Evolutionary conservation across 1,140 invertebrate genomes (phyloP).

Genomic region (Drosophila ohnishii): DNA sequence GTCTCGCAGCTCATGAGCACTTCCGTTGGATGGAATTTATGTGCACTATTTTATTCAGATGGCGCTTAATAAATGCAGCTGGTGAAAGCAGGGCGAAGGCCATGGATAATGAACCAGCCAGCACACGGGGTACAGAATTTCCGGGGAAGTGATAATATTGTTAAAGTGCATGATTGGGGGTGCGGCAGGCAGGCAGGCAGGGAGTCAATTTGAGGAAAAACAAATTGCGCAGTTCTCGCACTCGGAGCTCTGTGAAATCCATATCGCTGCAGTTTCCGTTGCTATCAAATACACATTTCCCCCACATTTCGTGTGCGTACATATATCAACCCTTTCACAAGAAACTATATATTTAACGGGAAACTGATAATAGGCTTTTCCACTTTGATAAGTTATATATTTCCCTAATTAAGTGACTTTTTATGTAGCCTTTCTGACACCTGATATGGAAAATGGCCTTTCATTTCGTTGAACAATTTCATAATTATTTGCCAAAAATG

Average conservation of each 20-base stretch:
- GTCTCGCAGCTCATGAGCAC: constrained; percentile 30
- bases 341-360: constrained; percentile 21
- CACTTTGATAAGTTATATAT: constrained; percentile 34
- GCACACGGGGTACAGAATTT: constrained; percentile 7
- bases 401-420: constrained; percentile 29
- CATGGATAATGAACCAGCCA: constrained; percentile 45
- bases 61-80: constrained; percentile 47
- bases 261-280: constrained; percentile 26
- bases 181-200: constrained; percentile 12
- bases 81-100: constrained; percentile 26
- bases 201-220: constrained; percentile 63
- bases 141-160: constrained; percentile 41
- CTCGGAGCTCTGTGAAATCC: constrained; percentile 17
- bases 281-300: constrained; percentile 16
- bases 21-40: constrained; percentile 41
- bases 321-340: constrained; percentile 21
- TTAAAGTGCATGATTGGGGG: constrained; percentile 37
- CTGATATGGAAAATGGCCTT: constrained; percentile 33
- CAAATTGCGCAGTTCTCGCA: constrained; percentile 66
- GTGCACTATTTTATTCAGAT: constrained; percentile 63
- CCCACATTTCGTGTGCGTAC: constrained; percentile 6
- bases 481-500: constrained; percentile 30
- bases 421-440: constrained; percentile 17
- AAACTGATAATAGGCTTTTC: constrained; percentile 40
- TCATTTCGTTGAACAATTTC: constrained; percentile 16